phyloP scores from a whole-genome alignment of 2,888 invertebrate genomes.

The Cephonodes hylas region DNA sequence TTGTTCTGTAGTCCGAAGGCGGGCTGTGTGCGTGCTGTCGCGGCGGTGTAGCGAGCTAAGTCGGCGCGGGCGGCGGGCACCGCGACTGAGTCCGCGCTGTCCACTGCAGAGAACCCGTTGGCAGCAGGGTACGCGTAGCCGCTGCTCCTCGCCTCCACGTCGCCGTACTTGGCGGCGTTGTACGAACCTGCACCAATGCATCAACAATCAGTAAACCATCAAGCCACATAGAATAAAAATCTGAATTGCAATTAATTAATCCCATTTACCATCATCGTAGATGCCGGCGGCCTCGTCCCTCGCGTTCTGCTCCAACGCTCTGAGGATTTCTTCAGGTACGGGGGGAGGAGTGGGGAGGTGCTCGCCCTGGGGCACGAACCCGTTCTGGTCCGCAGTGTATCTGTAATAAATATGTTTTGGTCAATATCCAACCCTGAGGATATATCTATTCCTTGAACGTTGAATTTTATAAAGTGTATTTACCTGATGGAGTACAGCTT shows the following conservation, averaged over 20 bases:
- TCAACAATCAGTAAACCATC: not conserved
- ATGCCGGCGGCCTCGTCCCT: slow-evolving; percentile 74
- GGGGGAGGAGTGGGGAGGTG: slow-evolving; percentile 72
- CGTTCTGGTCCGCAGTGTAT: slow-evolving; percentile 72
- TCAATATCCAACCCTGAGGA: too few relatives aligned
- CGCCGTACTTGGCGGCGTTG: slow-evolving; percentile 57
- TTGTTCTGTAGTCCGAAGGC: slow-evolving; percentile 32
- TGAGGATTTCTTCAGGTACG: slow-evolving; percentile 65
- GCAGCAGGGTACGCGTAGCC: slow-evolving; percentile 22
- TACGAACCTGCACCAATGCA: slow-evolving; percentile 55
- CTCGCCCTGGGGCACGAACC: slow-evolving; percentile 67
- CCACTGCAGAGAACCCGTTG: slow-evolving; percentile 23
- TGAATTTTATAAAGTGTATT: slow-evolving; percentile 10
- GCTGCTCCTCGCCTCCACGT: slow-evolving; percentile 31
- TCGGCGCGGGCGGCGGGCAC: slow-evolving; percentile 39
- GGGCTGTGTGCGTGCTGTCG: not conserved
- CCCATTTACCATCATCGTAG: slow-evolving; percentile 62
- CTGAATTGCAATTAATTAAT: not conserved
- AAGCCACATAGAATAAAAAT: not conserved
- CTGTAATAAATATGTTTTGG: slow-evolving; percentile 30
- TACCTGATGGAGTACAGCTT: slow-evolving; percentile 67
- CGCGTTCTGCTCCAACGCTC: slow-evolving; percentile 68
- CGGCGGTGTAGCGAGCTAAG: not conserved
- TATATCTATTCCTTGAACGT: too few relatives aligned
- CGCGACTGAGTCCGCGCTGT: slow-evolving; percentile 47